Evolutionary conservation across 2,888 invertebrate species (phyloP).

Genomic region (Lochmaea capreae): DNA sequence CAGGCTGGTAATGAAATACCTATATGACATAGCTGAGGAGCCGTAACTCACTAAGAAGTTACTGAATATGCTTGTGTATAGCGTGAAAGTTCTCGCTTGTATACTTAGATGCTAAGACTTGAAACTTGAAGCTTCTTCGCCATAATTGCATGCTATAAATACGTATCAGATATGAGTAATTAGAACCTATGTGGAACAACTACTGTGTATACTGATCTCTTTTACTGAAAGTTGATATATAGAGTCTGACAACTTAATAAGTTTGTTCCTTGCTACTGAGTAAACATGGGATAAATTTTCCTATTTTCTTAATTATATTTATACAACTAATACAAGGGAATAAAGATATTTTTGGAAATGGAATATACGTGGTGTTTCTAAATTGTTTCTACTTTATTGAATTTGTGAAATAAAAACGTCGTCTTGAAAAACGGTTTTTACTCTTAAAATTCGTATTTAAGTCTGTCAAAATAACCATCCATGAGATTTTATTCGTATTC

Average conservation of each 20-base stretch:
- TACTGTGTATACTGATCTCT: constrained; percentile 26
- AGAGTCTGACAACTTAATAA: constrained; percentile 1
- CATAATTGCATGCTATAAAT: constrained; percentile 65
- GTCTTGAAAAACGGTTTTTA: too few relatives aligned
- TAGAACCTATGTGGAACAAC: constrained; percentile 55
- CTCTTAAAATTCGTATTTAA: not conserved
- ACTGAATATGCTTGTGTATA: constrained; percentile 57
- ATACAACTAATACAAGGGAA: not conserved
- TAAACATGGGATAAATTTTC: not conserved
- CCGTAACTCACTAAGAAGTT: constrained; percentile 59
- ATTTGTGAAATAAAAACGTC: too few relatives aligned
- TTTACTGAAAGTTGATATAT: constrained; percentile 30
- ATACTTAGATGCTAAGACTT: constrained; percentile 46
- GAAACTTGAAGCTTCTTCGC: constrained; percentile 62
- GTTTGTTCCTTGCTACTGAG: not conserved
- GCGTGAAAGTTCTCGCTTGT: constrained; percentile 55
- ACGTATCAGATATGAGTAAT: constrained; percentile 66
- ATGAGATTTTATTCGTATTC: not conserved
- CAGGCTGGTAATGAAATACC: constrained; percentile 65
- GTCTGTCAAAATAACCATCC: not conserved
- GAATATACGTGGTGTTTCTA: too few relatives aligned
- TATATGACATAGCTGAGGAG: constrained; percentile 62
- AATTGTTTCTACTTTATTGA: too few relatives aligned
- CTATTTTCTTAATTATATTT: not conserved
- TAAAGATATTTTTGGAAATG: too few relatives aligned